A percentile compares a stretch with the other conserved stretches of the same genome.
Evolutionary conservation across 2,888 invertebrate species (phyloP).

Genomic region (Cantharis nigra): DNA sequence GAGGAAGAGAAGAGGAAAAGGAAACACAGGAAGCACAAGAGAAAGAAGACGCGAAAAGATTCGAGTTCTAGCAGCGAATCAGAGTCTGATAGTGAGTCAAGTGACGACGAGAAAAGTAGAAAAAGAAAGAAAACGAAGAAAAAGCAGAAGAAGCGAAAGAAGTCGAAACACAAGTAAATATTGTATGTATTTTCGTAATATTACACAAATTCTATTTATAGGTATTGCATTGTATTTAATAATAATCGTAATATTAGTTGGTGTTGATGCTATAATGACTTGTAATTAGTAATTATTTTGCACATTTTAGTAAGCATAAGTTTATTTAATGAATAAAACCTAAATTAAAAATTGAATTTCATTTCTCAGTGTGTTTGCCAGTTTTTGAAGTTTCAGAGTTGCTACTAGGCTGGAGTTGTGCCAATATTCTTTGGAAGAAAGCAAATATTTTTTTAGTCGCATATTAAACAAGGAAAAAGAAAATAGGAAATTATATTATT

Average conservation of each 20-base stretch:
- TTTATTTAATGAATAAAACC: not conserved
- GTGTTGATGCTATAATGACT: not conserved
- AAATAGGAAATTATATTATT: no score
- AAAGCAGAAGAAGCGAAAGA: slow-evolving; percentile 75
- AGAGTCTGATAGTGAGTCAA: slow-evolving; percentile 66
- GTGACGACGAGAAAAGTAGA: slow-evolving; percentile 69
- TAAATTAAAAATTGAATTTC: not conserved
- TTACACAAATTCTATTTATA: not conserved
- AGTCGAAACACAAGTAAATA: slow-evolving; percentile 63
- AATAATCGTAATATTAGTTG: not conserved
- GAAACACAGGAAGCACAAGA: slow-evolving; percentile 54
- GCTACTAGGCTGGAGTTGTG: not conserved
- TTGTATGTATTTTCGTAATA: not conserved
- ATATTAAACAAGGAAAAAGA: no score
- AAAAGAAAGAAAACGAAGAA: slow-evolving; percentile 73
- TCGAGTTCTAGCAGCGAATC: slow-evolving; percentile 68
- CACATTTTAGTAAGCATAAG: not conserved
- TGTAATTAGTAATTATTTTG: not conserved
- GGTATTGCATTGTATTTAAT: not conserved
- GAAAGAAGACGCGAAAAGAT: slow-evolving; percentile 65
- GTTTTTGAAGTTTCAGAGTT: not conserved
- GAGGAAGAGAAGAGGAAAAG: slow-evolving; percentile 51
- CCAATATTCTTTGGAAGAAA: not conserved
- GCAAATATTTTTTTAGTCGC: no score
- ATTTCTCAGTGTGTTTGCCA: not conserved